phyloP scores from a whole-genome alignment of 2,797 vertebrate species.

The Chiroxiphia lanceolata region DNA sequence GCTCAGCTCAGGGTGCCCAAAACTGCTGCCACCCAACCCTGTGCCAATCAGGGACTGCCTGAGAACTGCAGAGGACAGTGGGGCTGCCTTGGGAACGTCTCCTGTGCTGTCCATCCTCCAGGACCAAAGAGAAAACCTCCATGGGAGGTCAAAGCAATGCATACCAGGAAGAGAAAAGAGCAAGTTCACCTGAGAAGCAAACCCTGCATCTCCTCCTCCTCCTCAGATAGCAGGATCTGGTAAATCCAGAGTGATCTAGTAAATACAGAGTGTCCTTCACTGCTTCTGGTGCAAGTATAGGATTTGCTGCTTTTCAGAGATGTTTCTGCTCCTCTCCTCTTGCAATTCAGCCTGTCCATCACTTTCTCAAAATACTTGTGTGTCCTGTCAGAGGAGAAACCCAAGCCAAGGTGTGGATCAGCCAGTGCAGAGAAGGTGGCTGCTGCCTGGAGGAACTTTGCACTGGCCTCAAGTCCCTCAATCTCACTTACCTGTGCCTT shows the following conservation, averaged over 20 bases:
- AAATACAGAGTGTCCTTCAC: background rate
- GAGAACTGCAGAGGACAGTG: background rate
- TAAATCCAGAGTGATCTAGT: background rate
- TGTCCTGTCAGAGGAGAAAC: background rate
- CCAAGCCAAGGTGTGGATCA: background rate
- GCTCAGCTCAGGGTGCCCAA: background rate
- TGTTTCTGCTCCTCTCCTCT: background rate
- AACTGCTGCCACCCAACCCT: background rate
- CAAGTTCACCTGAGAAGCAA: background rate
- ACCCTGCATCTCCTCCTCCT: background rate
- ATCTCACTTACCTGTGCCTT: background rate
- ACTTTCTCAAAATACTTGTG: background rate
- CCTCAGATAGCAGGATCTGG: background rate
- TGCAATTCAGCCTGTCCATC: background rate
- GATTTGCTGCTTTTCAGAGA: background rate
- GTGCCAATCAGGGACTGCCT: background rate
- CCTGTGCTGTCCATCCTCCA: background rate
- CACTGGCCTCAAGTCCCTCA: background rate
- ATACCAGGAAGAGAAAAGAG: background rate
- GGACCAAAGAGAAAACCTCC: background rate
- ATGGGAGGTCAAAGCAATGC: background rate
- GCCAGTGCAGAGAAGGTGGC: background rate
- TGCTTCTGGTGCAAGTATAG: background rate
- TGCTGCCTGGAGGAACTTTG: background rate
- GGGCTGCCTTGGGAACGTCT: fast-evolving